Base-by-base conservation (phyloP, 1,140 invertebrate species). In the Gyrodactylus bullatarudis region DNA sequence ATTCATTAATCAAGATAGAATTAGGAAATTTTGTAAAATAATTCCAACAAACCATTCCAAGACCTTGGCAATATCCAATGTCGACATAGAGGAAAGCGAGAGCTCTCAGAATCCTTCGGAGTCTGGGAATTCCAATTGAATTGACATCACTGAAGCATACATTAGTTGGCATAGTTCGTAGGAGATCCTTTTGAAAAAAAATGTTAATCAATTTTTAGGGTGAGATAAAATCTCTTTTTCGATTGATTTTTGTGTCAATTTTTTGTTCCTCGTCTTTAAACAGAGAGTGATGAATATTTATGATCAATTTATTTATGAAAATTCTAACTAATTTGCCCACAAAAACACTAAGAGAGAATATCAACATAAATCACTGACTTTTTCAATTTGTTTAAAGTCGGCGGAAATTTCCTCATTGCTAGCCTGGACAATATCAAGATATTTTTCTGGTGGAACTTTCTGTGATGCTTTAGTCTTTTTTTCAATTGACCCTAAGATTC, bases 31-130 rank as follows among this genome's bases (percentile, higher is more conserved):
- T n/a, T n/a, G n/a, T n/a, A n/a, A n/a, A n/a, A n/a, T n/a, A 54
- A 54, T 54, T 54, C 8, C n/a, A 54, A 54, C 34, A 54, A 16
- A 54, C 80, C 76, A 91, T 90, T 26, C 90, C 90, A 68, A 89
- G 93, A 27, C 92, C 93, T 83, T 97, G 92, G 79, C 92, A 98
- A 80, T 97, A 89, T 80, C 93, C 92, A 78, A 98, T 92, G 78
- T 97, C 92, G 26, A 93, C 93, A 83, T 93, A 99, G 0, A 98
- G 83, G 91, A 92, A 99, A 8, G 92, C 92, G 68, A 98, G 82
- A 19, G 88, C 88, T 76, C 92, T 83, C 71, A 99, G 84, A 74
- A 99, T 87, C 77, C 93, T 81, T 68, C 94, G 81, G 76, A 99
- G 84, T 71, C 93, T 82, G 20, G 91, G 89, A 73, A 84, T 80